Base-by-base conservation (phyloP, 2,113 vertebrate species). In the Melospiza melodia region DNA sequence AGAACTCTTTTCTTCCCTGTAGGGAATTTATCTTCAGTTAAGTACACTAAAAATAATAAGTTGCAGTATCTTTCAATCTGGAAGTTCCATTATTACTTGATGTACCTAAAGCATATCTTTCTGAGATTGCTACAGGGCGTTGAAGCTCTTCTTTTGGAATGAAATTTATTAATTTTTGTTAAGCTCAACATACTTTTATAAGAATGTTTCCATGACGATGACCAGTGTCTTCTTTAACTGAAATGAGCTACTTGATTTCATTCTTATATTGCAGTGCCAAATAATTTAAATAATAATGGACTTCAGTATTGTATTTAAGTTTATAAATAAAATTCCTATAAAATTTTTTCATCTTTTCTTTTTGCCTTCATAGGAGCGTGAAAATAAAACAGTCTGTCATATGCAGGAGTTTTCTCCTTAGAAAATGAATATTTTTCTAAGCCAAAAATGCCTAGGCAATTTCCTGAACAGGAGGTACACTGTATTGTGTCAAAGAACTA, bases 1-100 rank as follows among this genome's bases (percentile, higher is more conserved):
- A 79, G 68, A 83, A 74, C 9, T 35, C 35, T 20, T 57, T 28
- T 66, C 12, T 87, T 12, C 49, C 22, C 80, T 84, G 10, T 49
- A 46, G 87, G 51, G 59, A 74, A 91, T n/a, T 87, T 68, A 67
- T 71, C 59, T 94, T 96, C 46, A 82, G 84, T 94, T 89, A 91
- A 88, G 35, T 59, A 57, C 37, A 44, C 37, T 76, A 76, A 84
- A 84, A 86, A 48, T 39, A 94, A 16, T 51, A 91, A 66, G 51
- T 61, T 94, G 39, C 22, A 52, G 46, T 54, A 63, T 82, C 65
- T 69, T 94, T 94, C 59, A 52, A 11, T 91, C 91, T 93, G 37
- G 41, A 59, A 59, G 31, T 89, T 84, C 59, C 15, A 6, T 76
- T 68, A 85, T 93, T 87, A 68, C 44, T 91, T 87, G 30, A 71